phyloP scores from a whole-genome alignment of 2,797 vertebrate genomes.

The Lepus oiostolus region DNA sequence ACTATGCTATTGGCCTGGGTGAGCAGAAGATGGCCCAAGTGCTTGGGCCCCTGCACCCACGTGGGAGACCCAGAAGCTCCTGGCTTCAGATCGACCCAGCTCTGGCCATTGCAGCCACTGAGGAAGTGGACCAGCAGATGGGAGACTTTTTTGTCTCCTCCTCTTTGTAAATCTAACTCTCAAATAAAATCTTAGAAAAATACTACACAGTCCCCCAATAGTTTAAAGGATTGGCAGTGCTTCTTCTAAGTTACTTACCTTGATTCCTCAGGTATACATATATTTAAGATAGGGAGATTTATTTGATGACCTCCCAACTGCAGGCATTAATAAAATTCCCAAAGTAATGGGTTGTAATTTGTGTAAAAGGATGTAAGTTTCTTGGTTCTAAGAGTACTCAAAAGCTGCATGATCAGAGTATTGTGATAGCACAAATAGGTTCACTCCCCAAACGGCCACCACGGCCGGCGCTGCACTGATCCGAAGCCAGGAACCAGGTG shows the following conservation, averaged over 20 bases:
- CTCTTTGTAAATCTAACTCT: too few relatives aligned
- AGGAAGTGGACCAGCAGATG: too few relatives aligned
- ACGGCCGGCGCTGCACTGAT: too few relatives aligned
- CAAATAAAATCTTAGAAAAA: background rate
- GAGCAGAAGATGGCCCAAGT: too few relatives aligned
- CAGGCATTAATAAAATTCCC: conserved; percentile 42
- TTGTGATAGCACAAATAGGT: background rate
- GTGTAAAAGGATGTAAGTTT: background rate
- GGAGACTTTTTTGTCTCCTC: too few relatives aligned
- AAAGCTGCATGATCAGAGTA: conserved; percentile 29
- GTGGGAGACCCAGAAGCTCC: too few relatives aligned
- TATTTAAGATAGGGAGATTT: background rate
- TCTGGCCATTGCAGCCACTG: too few relatives aligned
- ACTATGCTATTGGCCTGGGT: too few relatives aligned
- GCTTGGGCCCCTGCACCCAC: too few relatives aligned
- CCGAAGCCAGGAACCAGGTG: too few relatives aligned
- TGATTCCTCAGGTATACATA: conserved; percentile 39
- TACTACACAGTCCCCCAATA: background rate
- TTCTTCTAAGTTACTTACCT: conserved; percentile 31
- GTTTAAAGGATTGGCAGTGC: conserved; percentile 27
- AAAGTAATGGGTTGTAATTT: conserved; percentile 10
- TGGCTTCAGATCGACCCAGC: too few relatives aligned
- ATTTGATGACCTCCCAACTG: conserved; percentile 21
- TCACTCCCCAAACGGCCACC: too few relatives aligned
- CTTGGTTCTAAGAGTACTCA: background rate